Evolutionary conservation across 1,140 invertebrate species (phyloP).

Genomic region (Drosophila kepulauana): DNA sequence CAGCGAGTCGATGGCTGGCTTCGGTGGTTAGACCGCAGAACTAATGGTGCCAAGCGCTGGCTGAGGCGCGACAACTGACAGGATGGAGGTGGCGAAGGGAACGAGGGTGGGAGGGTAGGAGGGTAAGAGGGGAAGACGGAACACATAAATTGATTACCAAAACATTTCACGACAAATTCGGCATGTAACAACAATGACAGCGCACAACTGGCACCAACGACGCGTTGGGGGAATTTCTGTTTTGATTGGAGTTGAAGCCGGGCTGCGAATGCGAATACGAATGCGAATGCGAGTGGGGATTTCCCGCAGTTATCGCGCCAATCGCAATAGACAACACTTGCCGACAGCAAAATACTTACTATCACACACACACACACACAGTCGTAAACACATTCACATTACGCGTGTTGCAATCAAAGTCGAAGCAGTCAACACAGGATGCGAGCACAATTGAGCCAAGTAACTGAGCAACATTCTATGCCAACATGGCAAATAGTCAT

Average conservation of each 20-base stretch:
- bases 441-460: background rate
- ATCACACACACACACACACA: background rate
- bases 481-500: background rate
- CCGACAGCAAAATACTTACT: constrained; percentile 37
- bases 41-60: constrained; percentile 23
- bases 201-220: constrained; percentile 5
- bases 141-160: constrained; percentile 77
- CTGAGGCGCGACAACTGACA: no score
- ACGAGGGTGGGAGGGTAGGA: background rate
- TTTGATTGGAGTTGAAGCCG: constrained; percentile 8
- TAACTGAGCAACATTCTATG: constrained; percentile 3
- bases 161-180: constrained; percentile 76
- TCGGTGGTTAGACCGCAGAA: constrained; percentile 24
- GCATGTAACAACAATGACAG: constrained; percentile 69
- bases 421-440: background rate
- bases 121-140: constrained; percentile 11
- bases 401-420: constrained; percentile 12
- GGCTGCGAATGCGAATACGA: background rate
- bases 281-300: background rate
- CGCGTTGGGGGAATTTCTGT: constrained; percentile 8
- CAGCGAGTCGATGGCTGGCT: constrained; percentile 15
- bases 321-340: constrained; percentile 13
- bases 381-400: background rate
- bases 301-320: constrained; percentile 20
- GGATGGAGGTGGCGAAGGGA: background rate